A percentile compares a stretch with the other conserved stretches of the same genome.
Conservation (phyloP, 2,113 vertebrate species). For the Atherinomorus stipes region DNA sequence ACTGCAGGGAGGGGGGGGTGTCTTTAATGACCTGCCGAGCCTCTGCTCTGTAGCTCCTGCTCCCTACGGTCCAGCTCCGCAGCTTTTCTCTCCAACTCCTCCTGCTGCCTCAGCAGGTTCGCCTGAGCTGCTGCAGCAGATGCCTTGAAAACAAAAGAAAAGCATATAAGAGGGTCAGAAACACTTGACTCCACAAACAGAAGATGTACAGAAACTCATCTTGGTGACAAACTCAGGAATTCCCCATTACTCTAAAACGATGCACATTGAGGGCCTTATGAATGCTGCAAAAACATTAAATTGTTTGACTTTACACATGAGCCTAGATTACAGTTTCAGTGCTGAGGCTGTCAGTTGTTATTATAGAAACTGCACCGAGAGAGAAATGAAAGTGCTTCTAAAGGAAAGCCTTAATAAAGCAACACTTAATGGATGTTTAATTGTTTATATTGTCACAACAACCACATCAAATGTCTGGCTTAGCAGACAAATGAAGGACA, state of each 20-base stretch:
- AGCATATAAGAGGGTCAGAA: neutral
- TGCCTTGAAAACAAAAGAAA: conserved; percentile 74
- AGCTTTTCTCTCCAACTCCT: conserved; percentile 95
- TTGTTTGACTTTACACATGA: too few relatives aligned
- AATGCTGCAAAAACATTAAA: too few relatives aligned
- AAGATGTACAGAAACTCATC: neutral
- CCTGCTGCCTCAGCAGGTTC: conserved; percentile 93
- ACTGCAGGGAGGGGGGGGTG: conserved; percentile 4
- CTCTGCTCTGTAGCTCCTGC: conserved; percentile 87
- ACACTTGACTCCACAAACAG: conserved; percentile 15
- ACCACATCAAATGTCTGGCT: conserved; percentile 9
- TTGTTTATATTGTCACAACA: neutral
- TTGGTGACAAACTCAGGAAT: neutral
- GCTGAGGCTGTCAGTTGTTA: too few relatives aligned
- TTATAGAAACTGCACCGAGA: too few relatives aligned
- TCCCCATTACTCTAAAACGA: too few relatives aligned
- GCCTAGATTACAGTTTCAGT: too few relatives aligned
- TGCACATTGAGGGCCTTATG: too few relatives aligned
- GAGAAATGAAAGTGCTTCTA: too few relatives aligned
- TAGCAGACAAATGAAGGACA: conserved; percentile 14
- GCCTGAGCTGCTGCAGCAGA: conserved; percentile 89
- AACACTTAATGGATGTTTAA: neutral
- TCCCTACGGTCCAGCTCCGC: conserved; percentile 95
- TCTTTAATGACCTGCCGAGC: conserved; percentile 69
- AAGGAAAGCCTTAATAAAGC: too few relatives aligned